Evolutionary conservation across 1,140 invertebrate species (phyloP), one percentile per base, ranked within the genome.

Genomic region (Anagrus nilaparvatae): DNA sequence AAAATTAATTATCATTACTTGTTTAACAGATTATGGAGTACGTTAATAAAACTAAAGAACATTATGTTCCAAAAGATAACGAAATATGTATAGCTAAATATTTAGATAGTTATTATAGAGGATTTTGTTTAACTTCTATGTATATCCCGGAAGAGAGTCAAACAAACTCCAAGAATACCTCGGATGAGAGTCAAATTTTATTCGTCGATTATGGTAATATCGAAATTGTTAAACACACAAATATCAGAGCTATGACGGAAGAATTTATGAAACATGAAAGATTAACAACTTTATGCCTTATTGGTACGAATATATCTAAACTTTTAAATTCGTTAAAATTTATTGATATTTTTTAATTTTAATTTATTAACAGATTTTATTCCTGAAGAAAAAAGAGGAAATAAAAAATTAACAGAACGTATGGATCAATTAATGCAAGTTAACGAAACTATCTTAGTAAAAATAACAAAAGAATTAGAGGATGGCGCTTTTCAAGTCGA

Each of bases 201-300:
- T 64, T 61, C 5, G 17, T 65, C 7, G 66, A 67, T 40, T 65
- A 37, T 33, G 66, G 66, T 6, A 65, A 65, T 27, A 28, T 49
- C 0, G 47, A 46, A 3, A 5, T 20, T n/a, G 55, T 67, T 3
- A 5, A 46, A 1, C 60, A 67, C 20, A 50, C 29, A 5, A 42
- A 69, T 25, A 58, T 69, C 10, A 46, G 61, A 21, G 24, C 49
- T 7, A 63, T 69, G 50, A 49, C 52, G 0, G 51, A 56, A 40
- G 59, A 65, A 14, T 67, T 67, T 29, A 32, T 57, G 1, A 36
- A 24, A 0, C 48, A 57, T 0, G 9, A 17, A 29, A 43, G 54
- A 1, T 27, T 63, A 13, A 56, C 48, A 5, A 46, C 5, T 24
- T 17, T 58, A 10, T 67, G 62, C 19, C 21, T 9, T 1, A n/a